Evolutionary conservation across 2,888 invertebrate species (phyloP), one percentile per base, ranked within the genome.

Genomic region (Apeira syringaria): DNA sequence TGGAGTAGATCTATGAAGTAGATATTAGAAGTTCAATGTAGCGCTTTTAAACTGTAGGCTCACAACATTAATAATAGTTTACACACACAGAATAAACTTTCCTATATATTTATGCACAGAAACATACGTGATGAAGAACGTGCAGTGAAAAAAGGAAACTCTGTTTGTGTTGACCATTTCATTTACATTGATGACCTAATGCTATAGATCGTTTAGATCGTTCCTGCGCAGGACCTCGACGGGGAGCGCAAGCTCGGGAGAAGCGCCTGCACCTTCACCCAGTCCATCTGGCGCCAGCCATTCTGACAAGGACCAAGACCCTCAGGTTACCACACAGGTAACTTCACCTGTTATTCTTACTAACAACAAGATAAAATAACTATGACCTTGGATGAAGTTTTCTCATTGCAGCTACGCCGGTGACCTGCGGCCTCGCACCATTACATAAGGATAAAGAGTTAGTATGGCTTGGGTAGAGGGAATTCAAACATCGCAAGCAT

Each of bases 231-330:
- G 89, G 78, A 87, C 89, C n/a, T 89, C 89, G 5, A 89, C 89
- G 49, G 88, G 88, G 18, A 88, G 88, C 37, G 87, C 87, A 4
- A 88, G 88, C 43, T 88, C 89, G 0, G 86, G 89, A 2, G 90
- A 90, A 52, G 88, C 81, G 5, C 89, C 90, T 0, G 81, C 90
- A 1, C 90, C 90, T 0, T 90, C 90, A 0, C 90, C 96, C 13
- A 98, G 97, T 64, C 98, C 98, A 1, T 97, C 97, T 59, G 97
- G 97, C 26, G 97, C 98, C 50, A 93, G 97, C 64, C 95, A 95
- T 62, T 97, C 97, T 60, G 98, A 98, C 73, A 97, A 97, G 77
- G 95, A 95, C 50, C 96, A 96, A 57, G 96, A 96, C 72, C 91
- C 95, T 25, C 95, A 95, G 91, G 95, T 94, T 12, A 44, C 44